Percentiles rank a stretch among this genome's conserved stretches.
phyloP scores from a whole-genome alignment of 1,140 invertebrate species.

The Linepithema humile region DNA sequence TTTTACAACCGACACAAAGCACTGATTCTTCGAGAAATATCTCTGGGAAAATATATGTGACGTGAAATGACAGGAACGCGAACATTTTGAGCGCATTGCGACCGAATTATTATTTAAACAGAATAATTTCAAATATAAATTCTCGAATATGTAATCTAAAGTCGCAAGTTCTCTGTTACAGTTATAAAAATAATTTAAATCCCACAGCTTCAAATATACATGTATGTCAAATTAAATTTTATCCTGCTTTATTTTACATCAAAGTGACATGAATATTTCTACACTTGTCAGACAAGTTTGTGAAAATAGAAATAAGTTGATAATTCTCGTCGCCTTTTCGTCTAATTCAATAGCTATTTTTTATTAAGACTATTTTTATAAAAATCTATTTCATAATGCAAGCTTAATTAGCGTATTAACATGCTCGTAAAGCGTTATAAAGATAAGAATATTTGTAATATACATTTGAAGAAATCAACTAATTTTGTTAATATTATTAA shows the following conservation, averaged over 20 bases:
- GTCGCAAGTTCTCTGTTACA: neutral
- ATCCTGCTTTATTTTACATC: neutral
- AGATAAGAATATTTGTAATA: neutral
- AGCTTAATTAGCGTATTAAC: neutral
- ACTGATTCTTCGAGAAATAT: neutral
- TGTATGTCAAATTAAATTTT: neutral
- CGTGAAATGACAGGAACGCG: neutral
- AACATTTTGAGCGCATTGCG: neutral
- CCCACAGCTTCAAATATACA: no score
- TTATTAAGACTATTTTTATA: neutral
- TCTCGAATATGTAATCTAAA: neutral
- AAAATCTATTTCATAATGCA: neutral
- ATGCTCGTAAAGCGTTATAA: neutral
- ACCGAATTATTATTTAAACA: neutral
- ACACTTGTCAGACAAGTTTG: neutral
- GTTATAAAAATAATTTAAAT: neutral
- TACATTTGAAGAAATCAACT: neutral
- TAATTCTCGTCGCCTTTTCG: neutral
- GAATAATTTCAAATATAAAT: conserved; percentile 8
- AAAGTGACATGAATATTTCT: neutral
- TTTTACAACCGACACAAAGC: conserved; percentile 12
- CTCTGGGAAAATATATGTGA: neutral
- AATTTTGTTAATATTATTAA: no score
- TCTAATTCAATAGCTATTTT: neutral
- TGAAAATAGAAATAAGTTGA: neutral